A percentile compares a stretch with the other conserved stretches of the same genome.
Conservation (phyloP, 2,888 invertebrate species). For the Lobophora halterata region DNA sequence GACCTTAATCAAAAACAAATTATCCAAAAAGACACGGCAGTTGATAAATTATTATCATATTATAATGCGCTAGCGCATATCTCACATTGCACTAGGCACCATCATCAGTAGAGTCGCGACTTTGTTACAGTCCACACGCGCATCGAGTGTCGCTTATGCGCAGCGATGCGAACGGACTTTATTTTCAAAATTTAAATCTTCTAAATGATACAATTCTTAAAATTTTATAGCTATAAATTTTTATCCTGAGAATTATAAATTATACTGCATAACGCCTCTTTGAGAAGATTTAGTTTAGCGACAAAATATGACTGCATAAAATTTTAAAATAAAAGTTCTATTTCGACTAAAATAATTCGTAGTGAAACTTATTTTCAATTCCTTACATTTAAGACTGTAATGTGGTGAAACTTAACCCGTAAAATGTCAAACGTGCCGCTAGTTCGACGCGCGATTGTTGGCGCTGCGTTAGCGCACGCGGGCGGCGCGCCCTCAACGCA, state of each 20-base stretch:
- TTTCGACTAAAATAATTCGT: no score
- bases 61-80: conserved; percentile 3
- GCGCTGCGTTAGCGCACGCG: conserved; percentile 58
- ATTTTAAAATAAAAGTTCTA: no score
- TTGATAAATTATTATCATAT: not conserved
- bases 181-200: conserved; percentile 21
- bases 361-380: not conserved
- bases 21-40: no score
- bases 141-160: conserved; percentile 39
- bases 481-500: conserved; percentile 29
- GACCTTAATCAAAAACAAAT: no score
- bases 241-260: not conserved
- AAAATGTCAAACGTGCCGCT: conserved; percentile 64
- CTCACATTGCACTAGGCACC: no score
- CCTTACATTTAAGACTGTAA: not conserved
- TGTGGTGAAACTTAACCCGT: conserved; percentile 14
- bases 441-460: conserved; percentile 67
- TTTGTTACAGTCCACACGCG: conserved; percentile 40
- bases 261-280: no score
- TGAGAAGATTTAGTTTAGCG: no score
- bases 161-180: conserved; percentile 34
- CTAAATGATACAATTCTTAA: conserved; percentile 4
- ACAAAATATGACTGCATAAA: no score
- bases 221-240: conserved; percentile 1
- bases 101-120: conserved; percentile 38